Evolutionary conservation across 2,888 invertebrate genomes (phyloP), one percentile per base, ranked within the genome.

Genomic region (Dinocampus coccinellae): DNA sequence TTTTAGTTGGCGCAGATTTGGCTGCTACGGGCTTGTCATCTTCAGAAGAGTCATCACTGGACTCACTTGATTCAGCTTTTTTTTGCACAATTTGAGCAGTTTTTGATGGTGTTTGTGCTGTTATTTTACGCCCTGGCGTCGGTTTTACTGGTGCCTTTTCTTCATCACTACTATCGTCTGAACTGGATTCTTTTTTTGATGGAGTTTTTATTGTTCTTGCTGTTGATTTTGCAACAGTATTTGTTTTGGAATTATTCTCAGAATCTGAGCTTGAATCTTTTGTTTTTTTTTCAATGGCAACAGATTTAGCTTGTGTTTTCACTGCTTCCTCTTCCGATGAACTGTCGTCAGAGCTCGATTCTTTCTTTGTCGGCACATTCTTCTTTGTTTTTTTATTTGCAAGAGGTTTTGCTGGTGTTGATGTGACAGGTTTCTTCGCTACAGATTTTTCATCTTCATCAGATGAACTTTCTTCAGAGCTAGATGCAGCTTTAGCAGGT

Each of bases 291-390:
- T 16, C 69, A 52, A 60, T 69, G 52, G 60, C 73, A 13, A 72
- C 65, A 26, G 71, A 34, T 33, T 72, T 69, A 3, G 73, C 69
- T 1, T 61, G 62, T 3, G 60, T 16, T 0, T 69, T 9, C 7
- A 34, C 52, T 24, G 69, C 84, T 3, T 88, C 87, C 9, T 72
- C 84, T 3, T 88, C 87, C 9, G 81, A 83, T 26, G 85, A 86
- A 73, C 83, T 87, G 20, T 88, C 88, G 10, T 88, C 88, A 69
- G 87, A 88, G 29, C 88, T 87, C 36, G 87, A 88, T 65, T 87
- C 85, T 69, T 85, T 84, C 76, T 83, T 81, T 70, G 81, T 80
- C 73, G 73, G 65, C 3, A 69, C n/a, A 69, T 79, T 80, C 3
- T 13, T 13, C 0, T 13, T 39, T 13, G 39, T 39, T 39, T 39